phyloP scores from a whole-genome alignment of 2,113 vertebrate genomes.

The Caranx melampygus region DNA sequence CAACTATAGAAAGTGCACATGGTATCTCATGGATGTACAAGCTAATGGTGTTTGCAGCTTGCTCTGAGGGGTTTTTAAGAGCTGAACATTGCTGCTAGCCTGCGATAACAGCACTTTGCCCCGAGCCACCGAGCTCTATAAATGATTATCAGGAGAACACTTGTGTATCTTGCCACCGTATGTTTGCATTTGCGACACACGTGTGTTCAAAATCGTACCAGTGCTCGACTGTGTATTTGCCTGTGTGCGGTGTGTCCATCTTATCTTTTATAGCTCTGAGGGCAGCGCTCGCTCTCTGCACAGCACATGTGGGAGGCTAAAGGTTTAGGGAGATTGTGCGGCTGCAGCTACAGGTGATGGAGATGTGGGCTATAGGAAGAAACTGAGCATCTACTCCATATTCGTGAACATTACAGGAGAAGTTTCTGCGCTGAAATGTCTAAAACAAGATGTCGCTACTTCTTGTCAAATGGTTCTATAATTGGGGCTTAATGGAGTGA shows the following conservation, averaged over 20 bases:
- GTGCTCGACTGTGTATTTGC: constrained; percentile 1
- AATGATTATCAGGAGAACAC: constrained; percentile 74
- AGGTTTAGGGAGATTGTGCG: constrained; percentile 13
- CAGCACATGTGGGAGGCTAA: constrained; percentile 1
- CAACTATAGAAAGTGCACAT: constrained; percentile 50
- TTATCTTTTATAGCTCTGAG: constrained; percentile 54
- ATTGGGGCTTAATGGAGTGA: constrained; percentile 37
- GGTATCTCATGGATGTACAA: constrained; percentile 66
- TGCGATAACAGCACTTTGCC: constrained; percentile 76
- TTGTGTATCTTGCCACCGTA: constrained; percentile 53
- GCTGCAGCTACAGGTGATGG: constrained; percentile 6
- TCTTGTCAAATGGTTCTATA: constrained; percentile 22
- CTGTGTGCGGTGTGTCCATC: constrained; percentile 36
- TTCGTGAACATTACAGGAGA: constrained; percentile 1
- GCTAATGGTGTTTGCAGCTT: constrained; percentile 73
- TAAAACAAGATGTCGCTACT: constrained; percentile 5
- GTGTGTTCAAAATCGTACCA: constrained; percentile 28
- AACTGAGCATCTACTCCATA: not conserved
- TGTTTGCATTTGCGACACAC: constrained; percentile 56
- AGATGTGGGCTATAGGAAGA: not conserved
- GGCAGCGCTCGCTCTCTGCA: not conserved
- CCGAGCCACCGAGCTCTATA: constrained; percentile 49
- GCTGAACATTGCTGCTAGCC: constrained; percentile 60
- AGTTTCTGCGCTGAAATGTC: not conserved
- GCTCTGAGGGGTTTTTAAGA: constrained; percentile 61